Conservation (phyloP, 2,797 vertebrate genomes). For the Chiloscyllium punctatum region DNA sequence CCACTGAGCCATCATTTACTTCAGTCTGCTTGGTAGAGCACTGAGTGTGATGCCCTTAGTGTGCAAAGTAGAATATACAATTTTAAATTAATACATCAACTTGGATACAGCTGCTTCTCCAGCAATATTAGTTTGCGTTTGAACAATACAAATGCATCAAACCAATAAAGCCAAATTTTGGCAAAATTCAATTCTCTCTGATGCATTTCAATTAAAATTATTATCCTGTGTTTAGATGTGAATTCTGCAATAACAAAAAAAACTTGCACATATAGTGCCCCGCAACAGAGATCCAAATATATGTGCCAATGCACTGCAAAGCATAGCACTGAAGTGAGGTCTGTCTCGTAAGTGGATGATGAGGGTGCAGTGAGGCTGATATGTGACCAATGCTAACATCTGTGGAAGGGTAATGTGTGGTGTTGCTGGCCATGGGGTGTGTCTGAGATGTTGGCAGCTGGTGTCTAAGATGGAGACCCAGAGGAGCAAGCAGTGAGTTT, state of each 20-base stretch:
- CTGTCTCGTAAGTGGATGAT: too few relatives aligned
- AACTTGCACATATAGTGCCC: not conserved
- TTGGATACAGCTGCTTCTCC: not conserved
- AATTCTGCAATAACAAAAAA: not conserved
- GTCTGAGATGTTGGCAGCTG: too few relatives aligned
- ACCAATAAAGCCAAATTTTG: not conserved
- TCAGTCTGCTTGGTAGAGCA: not conserved
- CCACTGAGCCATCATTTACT: too few relatives aligned
- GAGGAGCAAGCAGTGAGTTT: too few relatives aligned
- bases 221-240: not conserved
- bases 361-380: too few relatives aligned
- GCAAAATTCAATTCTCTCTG: not conserved
- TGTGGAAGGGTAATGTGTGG: too few relatives aligned
- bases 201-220: not conserved
- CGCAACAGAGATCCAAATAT: too few relatives aligned
- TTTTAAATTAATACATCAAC: not conserved
- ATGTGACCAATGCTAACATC: too few relatives aligned
- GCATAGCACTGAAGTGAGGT: too few relatives aligned
- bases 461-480: too few relatives aligned
- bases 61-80: not conserved
- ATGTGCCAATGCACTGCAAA: too few relatives aligned
- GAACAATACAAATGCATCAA: not conserved
- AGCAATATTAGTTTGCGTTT: not conserved
- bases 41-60: not conserved
- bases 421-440: too few relatives aligned